phyloP scores from a whole-genome alignment of 2,797 vertebrate species.

The Chloroceryle amazona region DNA sequence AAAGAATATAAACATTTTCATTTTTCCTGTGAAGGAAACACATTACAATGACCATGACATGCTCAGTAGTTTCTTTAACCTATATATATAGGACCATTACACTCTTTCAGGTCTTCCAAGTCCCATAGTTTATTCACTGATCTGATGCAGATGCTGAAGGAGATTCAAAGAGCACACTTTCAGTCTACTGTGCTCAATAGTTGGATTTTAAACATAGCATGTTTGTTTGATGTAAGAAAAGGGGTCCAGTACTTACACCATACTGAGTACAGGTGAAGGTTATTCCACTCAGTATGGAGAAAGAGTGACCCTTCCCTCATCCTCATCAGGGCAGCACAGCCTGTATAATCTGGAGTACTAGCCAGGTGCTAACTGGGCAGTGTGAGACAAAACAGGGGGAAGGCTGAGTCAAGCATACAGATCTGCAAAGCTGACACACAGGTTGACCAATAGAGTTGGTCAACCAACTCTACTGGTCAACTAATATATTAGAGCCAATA shows the following conservation, averaged over 20 bases:
- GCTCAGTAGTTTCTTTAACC: neutral
- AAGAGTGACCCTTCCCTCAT: too few species aligned
- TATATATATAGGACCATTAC: neutral
- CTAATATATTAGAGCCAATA: too few species aligned
- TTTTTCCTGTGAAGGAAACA: neutral
- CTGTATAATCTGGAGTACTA: neutral
- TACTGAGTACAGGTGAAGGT: neutral
- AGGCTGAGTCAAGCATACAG: neutral
- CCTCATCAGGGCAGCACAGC: neutral
- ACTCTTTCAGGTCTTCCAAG: neutral
- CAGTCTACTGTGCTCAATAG: neutral
- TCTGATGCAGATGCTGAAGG: neutral
- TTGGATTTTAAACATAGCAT: neutral
- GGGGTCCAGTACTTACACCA: neutral
- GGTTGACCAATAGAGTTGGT: neutral
- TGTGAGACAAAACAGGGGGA: neutral
- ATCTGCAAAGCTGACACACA: neutral
- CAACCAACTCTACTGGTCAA: too few species aligned
- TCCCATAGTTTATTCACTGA: neutral
- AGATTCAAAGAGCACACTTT: neutral
- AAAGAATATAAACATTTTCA: neutral
- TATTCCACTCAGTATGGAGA: too few species aligned
- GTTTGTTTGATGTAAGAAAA: neutral
- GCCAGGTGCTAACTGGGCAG: neutral
- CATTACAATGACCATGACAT: neutral